Evolutionary conservation across 2,888 invertebrate species (phyloP).

Genomic region (Lasioglossum calceatum): DNA sequence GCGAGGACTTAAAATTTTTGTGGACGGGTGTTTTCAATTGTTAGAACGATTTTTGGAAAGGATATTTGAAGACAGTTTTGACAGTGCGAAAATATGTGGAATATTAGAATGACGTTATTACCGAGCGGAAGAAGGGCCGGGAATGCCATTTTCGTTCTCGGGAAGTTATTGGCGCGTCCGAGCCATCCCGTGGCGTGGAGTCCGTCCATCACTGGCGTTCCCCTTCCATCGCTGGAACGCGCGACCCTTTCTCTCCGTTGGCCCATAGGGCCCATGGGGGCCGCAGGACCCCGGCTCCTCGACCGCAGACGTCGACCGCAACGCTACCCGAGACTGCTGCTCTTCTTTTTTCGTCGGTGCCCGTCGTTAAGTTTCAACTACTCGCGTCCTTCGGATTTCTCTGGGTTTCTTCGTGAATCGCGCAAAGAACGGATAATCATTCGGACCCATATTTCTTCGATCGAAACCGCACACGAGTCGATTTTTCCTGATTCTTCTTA

Average conservation of each 20-base stretch:
- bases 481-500: background rate
- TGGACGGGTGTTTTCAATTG: background rate
- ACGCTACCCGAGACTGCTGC: conserved; percentile 31
- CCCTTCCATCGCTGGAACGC: conserved; percentile 67
- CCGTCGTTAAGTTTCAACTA: conserved; percentile 21
- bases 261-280: conserved; percentile 62
- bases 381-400: background rate
- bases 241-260: conserved; percentile 73
- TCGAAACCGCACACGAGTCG: background rate
- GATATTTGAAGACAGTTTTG: background rate
- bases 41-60: background rate
- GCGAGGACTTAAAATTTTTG: background rate
- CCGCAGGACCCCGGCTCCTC: conserved; percentile 41
- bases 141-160: conserved; percentile 66
- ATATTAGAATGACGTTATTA: background rate
- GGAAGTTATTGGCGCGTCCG: conserved; percentile 75
- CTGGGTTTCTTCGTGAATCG: background rate
- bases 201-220: conserved; percentile 79
- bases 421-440: background rate
- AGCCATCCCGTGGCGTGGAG: conserved; percentile 70
- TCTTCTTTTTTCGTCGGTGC: conserved; percentile 37
- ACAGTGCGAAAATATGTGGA: background rate
- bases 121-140: conserved; percentile 23
- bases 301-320: conserved; percentile 56
- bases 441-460: background rate